Evolutionary conservation across 2,888 invertebrate genomes (phyloP).

Genomic region (Phaedon cochleariae): DNA sequence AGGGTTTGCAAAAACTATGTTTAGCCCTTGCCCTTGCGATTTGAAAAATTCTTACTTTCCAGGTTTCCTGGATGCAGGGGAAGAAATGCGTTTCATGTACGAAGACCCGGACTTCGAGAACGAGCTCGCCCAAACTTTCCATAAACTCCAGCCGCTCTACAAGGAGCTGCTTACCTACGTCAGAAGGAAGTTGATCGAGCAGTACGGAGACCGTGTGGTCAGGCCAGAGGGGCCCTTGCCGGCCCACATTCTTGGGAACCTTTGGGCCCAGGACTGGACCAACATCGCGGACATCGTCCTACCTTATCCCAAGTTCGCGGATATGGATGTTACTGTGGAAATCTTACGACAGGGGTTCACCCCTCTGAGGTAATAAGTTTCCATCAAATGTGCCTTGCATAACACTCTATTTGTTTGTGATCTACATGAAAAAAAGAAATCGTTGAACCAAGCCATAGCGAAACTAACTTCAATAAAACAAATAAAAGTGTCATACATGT

Average conservation of each 20-base stretch:
- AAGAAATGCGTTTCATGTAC: conserved; percentile 79
- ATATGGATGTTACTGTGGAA: conserved; percentile 79
- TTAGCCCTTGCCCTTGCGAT: too few species aligned
- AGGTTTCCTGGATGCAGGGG: conserved; percentile 84
- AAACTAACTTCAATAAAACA: too few species aligned
- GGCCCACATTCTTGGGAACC: conserved; percentile 84
- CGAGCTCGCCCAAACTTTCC: conserved; percentile 68
- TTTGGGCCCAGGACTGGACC: conserved; percentile 88
- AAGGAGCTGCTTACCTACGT: conserved; percentile 86
- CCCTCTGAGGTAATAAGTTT: conserved; percentile 75
- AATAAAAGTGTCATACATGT: too few species aligned
- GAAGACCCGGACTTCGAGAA: conserved; percentile 74
- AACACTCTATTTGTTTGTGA: too few species aligned
- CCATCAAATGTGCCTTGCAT: too few species aligned
- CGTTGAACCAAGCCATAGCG: too few species aligned
- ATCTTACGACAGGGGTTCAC: conserved; percentile 80
- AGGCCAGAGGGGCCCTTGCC: conserved; percentile 79
- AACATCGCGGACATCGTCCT: conserved; percentile 77
- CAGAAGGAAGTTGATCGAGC: conserved; percentile 68
- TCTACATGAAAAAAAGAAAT: too few species aligned
- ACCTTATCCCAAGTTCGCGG: conserved; percentile 76
- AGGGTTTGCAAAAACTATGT: too few species aligned
- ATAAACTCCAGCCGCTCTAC: conserved; percentile 77
- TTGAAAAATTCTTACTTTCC: too few species aligned
- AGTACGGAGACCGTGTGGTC: conserved; percentile 62